Percentiles rank a stretch among this genome's conserved stretches.
phyloP scores from a whole-genome alignment of 2,888 invertebrate species.

The Meteorus colon region DNA sequence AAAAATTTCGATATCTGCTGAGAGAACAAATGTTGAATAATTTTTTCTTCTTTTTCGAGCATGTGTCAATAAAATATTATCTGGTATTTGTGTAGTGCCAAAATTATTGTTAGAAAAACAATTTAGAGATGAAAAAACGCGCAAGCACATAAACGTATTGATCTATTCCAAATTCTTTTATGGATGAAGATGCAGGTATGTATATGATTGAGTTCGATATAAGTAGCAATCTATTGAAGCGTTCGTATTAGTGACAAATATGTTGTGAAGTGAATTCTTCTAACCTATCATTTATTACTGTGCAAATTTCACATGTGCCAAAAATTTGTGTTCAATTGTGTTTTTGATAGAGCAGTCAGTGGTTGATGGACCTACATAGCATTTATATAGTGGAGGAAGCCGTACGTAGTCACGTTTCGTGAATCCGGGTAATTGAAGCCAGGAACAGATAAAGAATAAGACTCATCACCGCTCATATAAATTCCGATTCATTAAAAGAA shows the following conservation, averaged over 20 bases:
- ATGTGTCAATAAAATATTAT: slow-evolving; percentile 29
- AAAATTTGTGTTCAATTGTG: slow-evolving; percentile 8
- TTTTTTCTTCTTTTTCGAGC: slow-evolving; percentile 14
- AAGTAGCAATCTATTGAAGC: not conserved
- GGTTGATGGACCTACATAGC: slow-evolving; percentile 60
- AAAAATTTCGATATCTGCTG: not conserved
- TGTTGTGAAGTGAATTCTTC: not conserved
- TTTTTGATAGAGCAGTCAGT: slow-evolving; percentile 32
- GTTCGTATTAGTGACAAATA: slow-evolving; percentile 19
- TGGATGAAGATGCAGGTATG: not conserved
- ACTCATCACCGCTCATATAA: slow-evolving; percentile 57
- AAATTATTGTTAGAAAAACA: slow-evolving; percentile 72
- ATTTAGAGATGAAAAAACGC: slow-evolving; percentile 60
- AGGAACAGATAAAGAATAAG: slow-evolving; percentile 33
- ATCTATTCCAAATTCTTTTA: not conserved
- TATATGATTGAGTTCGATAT: slow-evolving; percentile 16
- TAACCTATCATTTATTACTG: slow-evolving; percentile 3
- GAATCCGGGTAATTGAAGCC: slow-evolving; percentile 37
- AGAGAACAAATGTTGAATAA: not conserved
- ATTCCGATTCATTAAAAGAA: slow-evolving; percentile 43
- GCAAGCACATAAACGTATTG: not conserved
- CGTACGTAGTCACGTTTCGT: slow-evolving; percentile 27
- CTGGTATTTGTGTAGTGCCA: slow-evolving; percentile 41
- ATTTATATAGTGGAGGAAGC: slow-evolving; percentile 67
- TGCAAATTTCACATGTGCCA: slow-evolving; percentile 17